Conservation (phyloP, 2,113 vertebrate species). For the Trematocara variabile region DNA sequence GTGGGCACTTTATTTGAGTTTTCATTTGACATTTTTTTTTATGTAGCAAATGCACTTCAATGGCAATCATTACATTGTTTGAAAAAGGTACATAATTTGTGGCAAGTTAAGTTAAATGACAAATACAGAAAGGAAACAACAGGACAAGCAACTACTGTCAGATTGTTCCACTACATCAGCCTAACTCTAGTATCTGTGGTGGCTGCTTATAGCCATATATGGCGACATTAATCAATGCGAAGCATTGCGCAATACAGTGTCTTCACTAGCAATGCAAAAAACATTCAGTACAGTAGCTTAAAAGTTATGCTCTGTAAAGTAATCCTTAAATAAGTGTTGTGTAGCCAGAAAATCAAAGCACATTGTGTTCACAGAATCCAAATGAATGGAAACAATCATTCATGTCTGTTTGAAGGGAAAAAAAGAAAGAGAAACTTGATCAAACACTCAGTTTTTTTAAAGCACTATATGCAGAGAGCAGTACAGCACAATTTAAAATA, state of each 20-base stretch:
- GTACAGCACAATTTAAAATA: neutral
- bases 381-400: slow-evolving; percentile 42
- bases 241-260: slow-evolving; percentile 57
- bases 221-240: slow-evolving; percentile 33
- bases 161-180: slow-evolving; percentile 49
- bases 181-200: slow-evolving; percentile 33
- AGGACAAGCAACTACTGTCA: slow-evolving; percentile 49
- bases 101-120: slow-evolving; percentile 41
- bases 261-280: slow-evolving; percentile 57
- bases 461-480: slow-evolving; percentile 36
- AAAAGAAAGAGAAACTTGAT: neutral
- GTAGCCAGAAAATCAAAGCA: slow-evolving; percentile 39
- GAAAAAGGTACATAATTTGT: slow-evolving; percentile 53
- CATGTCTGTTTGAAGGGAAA: slow-evolving; percentile 31
- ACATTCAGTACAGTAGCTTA: slow-evolving; percentile 59
- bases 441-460: slow-evolving; percentile 7
- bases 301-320: slow-evolving; percentile 36
- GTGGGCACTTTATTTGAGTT: slow-evolving; percentile 68
- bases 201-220: slow-evolving; percentile 15
- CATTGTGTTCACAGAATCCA: slow-evolving; percentile 37
- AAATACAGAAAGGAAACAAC: slow-evolving; percentile 45
- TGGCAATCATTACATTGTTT: slow-evolving; percentile 56
- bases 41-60: slow-evolving; percentile 70
- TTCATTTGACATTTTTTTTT: slow-evolving; percentile 47
- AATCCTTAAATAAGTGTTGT: neutral